These are phyloP conservation scores for Apodemus sylvaticus DNA, from an alignment of 2,113 vertebrate genomes.

Conservation along the genomic window DNA sequence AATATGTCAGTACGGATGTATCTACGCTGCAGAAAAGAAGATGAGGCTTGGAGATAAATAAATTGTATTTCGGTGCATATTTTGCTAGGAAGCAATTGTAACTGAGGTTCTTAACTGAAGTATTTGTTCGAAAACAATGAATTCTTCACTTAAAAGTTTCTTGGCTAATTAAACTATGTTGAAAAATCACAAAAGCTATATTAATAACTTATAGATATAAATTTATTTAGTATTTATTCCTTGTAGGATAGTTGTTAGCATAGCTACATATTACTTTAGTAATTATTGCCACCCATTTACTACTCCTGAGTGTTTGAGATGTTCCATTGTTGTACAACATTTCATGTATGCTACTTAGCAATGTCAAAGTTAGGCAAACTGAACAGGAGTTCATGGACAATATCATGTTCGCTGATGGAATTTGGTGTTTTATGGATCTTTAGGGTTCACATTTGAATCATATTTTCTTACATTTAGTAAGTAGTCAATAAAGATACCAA, in stretches of 20 bases:
- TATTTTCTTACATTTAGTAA: neutral
- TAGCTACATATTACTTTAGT: neutral
- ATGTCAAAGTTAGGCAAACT: neutral
- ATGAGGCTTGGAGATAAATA: neutral
- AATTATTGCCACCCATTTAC: neutral
- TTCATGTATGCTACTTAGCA: neutral
- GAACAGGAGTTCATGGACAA: neutral
- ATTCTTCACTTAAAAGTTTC: slow-evolving; percentile 31
- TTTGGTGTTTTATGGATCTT: neutral
- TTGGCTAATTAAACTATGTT: slow-evolving; percentile 30
- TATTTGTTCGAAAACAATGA: neutral
- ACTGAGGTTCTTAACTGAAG: slow-evolving; percentile 5
- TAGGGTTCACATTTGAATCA: neutral
- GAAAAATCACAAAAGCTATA: neutral
- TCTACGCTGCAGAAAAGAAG: neutral
- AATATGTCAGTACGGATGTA: neutral
- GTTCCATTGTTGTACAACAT: neutral
- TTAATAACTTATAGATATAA: neutral
- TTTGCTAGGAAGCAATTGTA: slow-evolving; percentile 26
- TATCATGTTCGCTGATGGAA: neutral
- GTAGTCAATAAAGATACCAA: neutral
- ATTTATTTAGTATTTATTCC: neutral
- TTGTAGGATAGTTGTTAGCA: neutral
- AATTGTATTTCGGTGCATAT: neutral
- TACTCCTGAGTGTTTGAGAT: neutral